Conservation (phyloP, 2,113 vertebrate genomes). For the Apodemus sylvaticus region DNA sequence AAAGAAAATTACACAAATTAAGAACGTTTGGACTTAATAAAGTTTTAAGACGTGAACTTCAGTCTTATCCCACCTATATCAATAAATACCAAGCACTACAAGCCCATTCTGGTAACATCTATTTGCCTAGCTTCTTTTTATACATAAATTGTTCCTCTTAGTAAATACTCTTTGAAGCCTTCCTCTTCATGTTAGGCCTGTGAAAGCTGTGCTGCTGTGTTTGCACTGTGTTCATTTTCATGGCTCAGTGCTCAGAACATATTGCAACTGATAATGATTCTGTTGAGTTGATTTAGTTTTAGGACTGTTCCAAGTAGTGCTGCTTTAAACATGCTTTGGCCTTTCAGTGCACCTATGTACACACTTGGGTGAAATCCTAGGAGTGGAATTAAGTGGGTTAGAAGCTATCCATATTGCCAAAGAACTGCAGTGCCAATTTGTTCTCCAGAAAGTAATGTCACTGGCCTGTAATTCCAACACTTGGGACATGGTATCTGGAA, state of each 20-base stretch:
- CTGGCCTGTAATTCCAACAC: not conserved
- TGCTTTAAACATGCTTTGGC: slow-evolving; percentile 40
- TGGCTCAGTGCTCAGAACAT: not conserved
- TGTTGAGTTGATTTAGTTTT: slow-evolving; percentile 43
- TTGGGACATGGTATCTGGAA: not conserved
- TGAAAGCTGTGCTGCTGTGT: not conserved
- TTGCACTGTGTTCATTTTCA: slow-evolving; percentile 13
- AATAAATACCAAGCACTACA: not conserved
- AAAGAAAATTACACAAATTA: slow-evolving; percentile 5
- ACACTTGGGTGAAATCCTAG: slow-evolving; percentile 47
- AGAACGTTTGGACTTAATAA: slow-evolving; percentile 17
- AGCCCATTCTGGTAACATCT: not conserved
- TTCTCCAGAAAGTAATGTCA: slow-evolving; percentile 39
- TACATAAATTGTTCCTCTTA: not conserved
- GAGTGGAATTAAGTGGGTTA: slow-evolving; percentile 43
- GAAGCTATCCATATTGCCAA: slow-evolving; percentile 49
- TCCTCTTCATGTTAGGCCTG: not conserved
- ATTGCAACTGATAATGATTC: not conserved
- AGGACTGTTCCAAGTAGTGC: not conserved
- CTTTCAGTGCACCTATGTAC: slow-evolving; percentile 26
- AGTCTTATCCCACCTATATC: not conserved
- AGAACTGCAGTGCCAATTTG: slow-evolving; percentile 41
- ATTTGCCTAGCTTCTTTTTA: slow-evolving; percentile 10
- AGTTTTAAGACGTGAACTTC: not conserved
- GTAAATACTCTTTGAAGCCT: not conserved